phyloP scores from a whole-genome alignment of 2,888 invertebrate species.

The Cryptocephalus moraei region DNA sequence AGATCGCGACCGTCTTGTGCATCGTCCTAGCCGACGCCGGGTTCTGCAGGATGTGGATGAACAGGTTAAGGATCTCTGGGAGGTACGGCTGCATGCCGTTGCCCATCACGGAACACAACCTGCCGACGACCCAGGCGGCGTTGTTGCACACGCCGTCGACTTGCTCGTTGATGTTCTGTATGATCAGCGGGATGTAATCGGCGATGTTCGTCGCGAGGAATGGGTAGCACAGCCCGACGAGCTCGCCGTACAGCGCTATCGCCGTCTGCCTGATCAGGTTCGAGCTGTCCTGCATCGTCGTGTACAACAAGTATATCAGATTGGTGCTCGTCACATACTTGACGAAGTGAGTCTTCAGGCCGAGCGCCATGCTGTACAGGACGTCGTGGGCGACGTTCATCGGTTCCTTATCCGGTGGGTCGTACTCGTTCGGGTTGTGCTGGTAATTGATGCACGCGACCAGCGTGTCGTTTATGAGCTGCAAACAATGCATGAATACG shows the following conservation, averaged over 20 bases:
- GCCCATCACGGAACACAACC: conserved; percentile 92
- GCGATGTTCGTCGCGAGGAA: conserved; percentile 89
- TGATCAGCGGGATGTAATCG: conserved; percentile 91
- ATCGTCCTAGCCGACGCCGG: conserved; percentile 93
- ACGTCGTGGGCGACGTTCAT: conserved; percentile 68
- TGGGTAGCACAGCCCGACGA: conserved; percentile 69
- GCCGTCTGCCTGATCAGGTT: conserved; percentile 66
- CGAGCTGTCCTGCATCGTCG: conserved; percentile 64
- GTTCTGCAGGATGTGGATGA: conserved; percentile 88
- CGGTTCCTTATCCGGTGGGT: conserved; percentile 58
- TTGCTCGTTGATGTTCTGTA: conserved; percentile 92
- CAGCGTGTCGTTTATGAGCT: conserved; percentile 57
- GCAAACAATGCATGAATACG: conserved; percentile 57
- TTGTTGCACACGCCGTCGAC: conserved; percentile 98
- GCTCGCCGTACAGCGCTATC: conserved; percentile 66
- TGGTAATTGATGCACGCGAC: conserved; percentile 51
- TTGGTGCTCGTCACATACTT: conserved; percentile 55
- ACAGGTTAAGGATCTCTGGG: conserved; percentile 74
- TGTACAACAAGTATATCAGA: conserved; percentile 55
- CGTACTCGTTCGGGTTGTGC: conserved; percentile 54
- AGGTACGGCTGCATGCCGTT: conserved; percentile 86
- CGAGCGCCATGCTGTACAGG: conserved; percentile 60
- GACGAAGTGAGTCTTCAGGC: conserved; percentile 57
- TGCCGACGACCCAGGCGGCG: conserved; percentile 99
- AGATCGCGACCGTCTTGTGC: conserved; percentile 98